Base-by-base conservation (phyloP, 2,113 vertebrate species). In the Felis chaus region DNA sequence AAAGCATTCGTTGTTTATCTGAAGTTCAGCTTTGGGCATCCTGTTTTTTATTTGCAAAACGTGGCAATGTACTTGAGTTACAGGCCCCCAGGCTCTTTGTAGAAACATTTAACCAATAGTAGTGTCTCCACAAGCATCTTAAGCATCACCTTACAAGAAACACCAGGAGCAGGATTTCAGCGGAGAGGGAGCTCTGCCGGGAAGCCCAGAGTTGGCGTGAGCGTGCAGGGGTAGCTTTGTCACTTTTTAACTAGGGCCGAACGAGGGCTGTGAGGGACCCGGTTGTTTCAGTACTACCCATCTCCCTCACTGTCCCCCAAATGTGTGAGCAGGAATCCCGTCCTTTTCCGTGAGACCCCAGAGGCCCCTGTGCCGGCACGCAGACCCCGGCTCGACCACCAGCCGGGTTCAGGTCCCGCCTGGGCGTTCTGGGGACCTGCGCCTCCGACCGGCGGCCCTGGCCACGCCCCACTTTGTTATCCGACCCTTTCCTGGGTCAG, bases 401-500 rank as follows among this genome's bases (percentile, higher is more conserved):
- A 2, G 12, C 53, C 12, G 1, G 50, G 50, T 31, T 55, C 69
- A 27, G 45, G 12, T 33, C 31, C 85, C 0, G 21, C 4, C 65
- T 8, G 25, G 7, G 16, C 7, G 10, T 14, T 11, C 27, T 6
- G 57, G 2, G 11, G 53, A 41, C 91, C 91, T 89, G 63, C 91
- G 89, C 53, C 93, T 15, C 63, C 0, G 29, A 6, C 19, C n/a
- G 11, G 25, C 29, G 21, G 63, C 65, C 19, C 61, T 45, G 66
- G 81, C 97, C 91, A 76, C 97, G 95, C 98, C 97, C 97, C 96
- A 82, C 83, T 90, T 25, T 89, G 97, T 94, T 94, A 89, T 66
- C 94, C 61, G 79, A 95, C 71, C 29, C 94, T 61, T 4, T 45
- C 27, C 92, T 55, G 81, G 96, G 98, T 97, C 98, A 98, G 97